These are phyloP conservation scores for Stenopsyche tienmushanensis DNA, from an alignment of 1,140 invertebrate species.

Conservation along the genomic window DNA sequence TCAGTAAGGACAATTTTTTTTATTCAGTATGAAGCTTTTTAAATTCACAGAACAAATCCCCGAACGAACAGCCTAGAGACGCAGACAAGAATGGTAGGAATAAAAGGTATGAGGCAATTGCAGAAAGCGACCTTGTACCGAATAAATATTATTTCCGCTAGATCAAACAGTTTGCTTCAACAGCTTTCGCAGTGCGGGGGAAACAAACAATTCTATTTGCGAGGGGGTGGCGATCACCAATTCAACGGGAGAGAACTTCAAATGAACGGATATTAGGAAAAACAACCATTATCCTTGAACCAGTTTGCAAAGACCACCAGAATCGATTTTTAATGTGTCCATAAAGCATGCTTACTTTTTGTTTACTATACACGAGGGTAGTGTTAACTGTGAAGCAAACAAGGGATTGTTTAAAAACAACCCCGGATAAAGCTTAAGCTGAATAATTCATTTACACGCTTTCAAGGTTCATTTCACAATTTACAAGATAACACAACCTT, in stretches of 20 bases:
- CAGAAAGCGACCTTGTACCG: too few species aligned
- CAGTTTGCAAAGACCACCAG: not conserved
- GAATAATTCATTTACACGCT: too few species aligned
- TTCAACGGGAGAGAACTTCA: too few species aligned
- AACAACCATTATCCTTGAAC: not conserved
- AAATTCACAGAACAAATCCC: too few species aligned
- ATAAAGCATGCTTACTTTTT: not conserved
- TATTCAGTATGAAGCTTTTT: too few species aligned
- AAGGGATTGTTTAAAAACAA: not conserved
- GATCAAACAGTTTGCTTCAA: not conserved
- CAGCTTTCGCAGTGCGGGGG: not conserved
- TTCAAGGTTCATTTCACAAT: too few species aligned
- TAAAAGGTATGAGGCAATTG: too few species aligned
- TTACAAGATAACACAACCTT: too few species aligned
- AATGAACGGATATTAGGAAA: not conserved
- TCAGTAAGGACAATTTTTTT: too few species aligned
- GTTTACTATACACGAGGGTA: not conserved
- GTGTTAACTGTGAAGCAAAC: not conserved
- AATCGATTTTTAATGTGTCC: not conserved
- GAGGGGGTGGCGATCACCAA: too few species aligned
- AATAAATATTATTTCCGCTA: not conserved
- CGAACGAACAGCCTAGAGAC: too few species aligned
- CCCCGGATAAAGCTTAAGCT: not conserved
- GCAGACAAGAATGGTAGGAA: too few species aligned
- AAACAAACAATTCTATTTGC: not conserved